Percentiles rank a stretch among this genome's conserved stretches.
phyloP scores from a whole-genome alignment of 2,797 vertebrate species.

The Taenioides sp. region DNA sequence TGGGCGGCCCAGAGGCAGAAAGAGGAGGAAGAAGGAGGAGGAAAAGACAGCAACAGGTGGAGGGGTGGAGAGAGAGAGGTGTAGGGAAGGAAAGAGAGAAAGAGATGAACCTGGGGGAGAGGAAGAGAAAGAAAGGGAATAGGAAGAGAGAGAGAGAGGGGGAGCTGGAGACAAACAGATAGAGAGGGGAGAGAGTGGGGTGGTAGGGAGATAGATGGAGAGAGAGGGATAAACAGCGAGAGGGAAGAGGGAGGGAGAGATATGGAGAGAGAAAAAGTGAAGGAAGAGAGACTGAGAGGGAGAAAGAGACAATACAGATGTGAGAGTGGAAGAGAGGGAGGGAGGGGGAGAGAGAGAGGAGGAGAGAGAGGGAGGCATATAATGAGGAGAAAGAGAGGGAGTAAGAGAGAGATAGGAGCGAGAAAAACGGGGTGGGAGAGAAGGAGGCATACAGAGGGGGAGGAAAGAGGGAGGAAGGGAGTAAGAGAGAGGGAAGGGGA shows the following conservation, averaged over 20 bases:
- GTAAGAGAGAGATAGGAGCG: conserved; percentile 36
- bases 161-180: too few species aligned
- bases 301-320: conserved; percentile 6
- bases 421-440: conserved; percentile 19
- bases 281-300: conserved; percentile 25
- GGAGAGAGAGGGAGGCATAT: background rate
- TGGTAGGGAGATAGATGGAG: too few species aligned
- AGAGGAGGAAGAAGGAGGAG: conserved; percentile 59
- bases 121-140: background rate
- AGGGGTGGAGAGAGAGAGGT: conserved; percentile 26
- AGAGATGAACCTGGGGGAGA: background rate
- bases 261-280: too few species aligned
- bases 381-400: conserved; percentile 35
- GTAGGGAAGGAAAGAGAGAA: background rate
- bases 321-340: conserved; percentile 22
- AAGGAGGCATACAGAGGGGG: conserved; percentile 25
- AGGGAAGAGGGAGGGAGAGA: too few species aligned
- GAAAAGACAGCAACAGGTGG: conserved; percentile 70
- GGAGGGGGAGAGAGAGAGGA: conserved; percentile 28
- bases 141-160: background rate
- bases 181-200: too few species aligned
- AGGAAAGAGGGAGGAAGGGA: conserved; percentile 32
- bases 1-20: conserved; percentile 55
- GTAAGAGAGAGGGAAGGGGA: conserved; percentile 66
- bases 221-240: too few species aligned